phyloP scores from a whole-genome alignment of 2,888 invertebrate genomes.

The Drosophila paranaensis region DNA sequence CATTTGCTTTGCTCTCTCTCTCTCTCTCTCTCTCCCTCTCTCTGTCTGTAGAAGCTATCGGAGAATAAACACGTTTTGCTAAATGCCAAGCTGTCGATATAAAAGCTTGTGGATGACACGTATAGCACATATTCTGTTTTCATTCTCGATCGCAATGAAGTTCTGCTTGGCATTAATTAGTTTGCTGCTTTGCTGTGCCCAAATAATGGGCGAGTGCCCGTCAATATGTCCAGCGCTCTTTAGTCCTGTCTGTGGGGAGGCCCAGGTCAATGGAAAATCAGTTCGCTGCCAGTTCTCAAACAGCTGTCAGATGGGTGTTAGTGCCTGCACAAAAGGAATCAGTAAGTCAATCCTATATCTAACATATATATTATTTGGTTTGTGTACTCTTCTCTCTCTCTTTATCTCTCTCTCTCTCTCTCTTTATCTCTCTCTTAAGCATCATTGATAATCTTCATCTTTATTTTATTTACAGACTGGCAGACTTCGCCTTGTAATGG shows the following conservation, averaged over 20 bases:
- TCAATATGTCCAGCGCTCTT: conserved; percentile 7
- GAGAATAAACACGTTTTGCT: conserved; percentile 20
- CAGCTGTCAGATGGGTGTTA: conserved; percentile 15
- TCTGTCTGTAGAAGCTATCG: neutral
- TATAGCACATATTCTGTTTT: conserved; percentile 2
- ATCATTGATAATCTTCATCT: too few relatives aligned
- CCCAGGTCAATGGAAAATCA: conserved; percentile 9
- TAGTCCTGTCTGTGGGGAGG: conserved; percentile 33
- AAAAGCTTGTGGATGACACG: conserved; percentile 5
- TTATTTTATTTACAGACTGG: conserved; percentile 29
- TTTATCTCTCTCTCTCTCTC: too few relatives aligned
- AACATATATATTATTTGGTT: too few relatives aligned
- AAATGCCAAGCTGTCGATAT: conserved; percentile 4
- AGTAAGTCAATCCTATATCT: conserved; percentile 18
- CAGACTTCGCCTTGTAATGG: neutral
- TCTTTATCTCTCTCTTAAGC: too few relatives aligned
- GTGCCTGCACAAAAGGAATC: conserved; percentile 16
- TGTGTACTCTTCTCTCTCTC: too few relatives aligned
- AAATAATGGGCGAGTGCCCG: conserved; percentile 20
- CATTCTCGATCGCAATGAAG: conserved; percentile 22
- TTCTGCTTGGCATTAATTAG: conserved; percentile 23
- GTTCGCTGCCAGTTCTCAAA: conserved; percentile 36
- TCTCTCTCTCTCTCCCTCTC: neutral
- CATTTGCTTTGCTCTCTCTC: neutral
- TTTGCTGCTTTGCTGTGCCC: conserved; percentile 28